phyloP scores from a whole-genome alignment of 2,113 vertebrate species.

The Cryptotis parvus region DNA sequence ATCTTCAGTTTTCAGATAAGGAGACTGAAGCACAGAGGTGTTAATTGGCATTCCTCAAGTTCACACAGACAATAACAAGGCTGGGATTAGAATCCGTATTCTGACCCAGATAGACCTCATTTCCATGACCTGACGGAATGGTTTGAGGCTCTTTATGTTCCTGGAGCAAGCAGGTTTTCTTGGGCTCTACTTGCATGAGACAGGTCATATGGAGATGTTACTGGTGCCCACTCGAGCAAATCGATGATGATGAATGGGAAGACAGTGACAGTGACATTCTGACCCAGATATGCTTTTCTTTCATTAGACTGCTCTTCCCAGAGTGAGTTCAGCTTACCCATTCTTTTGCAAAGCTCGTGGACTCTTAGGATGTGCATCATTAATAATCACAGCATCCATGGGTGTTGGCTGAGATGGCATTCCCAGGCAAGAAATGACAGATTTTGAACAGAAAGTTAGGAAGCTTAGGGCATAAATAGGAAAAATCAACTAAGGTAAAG shows the following conservation, averaged over 20 bases:
- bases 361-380: not conserved
- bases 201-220: too few relatives aligned
- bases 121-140: too few relatives aligned
- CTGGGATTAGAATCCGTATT: not conserved
- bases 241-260: too few relatives aligned
- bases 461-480: not conserved
- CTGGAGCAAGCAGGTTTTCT: too few relatives aligned
- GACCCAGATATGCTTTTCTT: not conserved
- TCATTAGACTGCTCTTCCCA: not conserved
- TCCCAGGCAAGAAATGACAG: not conserved
- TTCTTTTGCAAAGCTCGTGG: not conserved
- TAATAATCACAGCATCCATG: not conserved
- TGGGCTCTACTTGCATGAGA: too few relatives aligned
- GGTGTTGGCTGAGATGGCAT: not conserved
- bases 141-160: too few relatives aligned
- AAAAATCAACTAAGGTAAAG: constrained; percentile 14
- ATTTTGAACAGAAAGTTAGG: constrained; percentile 35
- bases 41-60: not conserved
- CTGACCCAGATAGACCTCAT: not conserved
- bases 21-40: not conserved
- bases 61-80: constrained; percentile 11
- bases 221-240: too few relatives aligned
- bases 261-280: too few relatives aligned
- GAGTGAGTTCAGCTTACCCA: not conserved
- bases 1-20: constrained; percentile 25